Evolutionary conservation across 1,140 invertebrate genomes (phyloP), one percentile per base, ranked within the genome.

Genomic region (Aphaenogaster floridana): DNA sequence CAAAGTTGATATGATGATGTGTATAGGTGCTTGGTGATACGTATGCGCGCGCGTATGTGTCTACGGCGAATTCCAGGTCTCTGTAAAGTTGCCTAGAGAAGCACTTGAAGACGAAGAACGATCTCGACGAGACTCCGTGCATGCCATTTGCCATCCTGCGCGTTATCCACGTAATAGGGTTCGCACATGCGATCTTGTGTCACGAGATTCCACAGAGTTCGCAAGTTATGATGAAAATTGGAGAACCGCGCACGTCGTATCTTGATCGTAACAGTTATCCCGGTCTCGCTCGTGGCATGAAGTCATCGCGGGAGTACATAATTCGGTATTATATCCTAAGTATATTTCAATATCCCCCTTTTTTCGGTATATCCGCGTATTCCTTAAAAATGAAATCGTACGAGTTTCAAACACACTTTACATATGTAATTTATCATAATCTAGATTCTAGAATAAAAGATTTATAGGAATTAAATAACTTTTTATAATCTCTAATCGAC

Each of bases 81-180:
- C 28, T 57, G 59, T 57, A 15, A 87, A 68, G 76, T 88, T 77
- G 66, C 15, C 72, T 80, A 57, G 11, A 64, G 77, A 83, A 61
- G 45, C 86, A 87, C 86, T 88, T 39, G 54, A 87, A 76, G 77
- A 81, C 86, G 68, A 80, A 69, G 68, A 36, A 88, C 87, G 59
- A 57, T 74, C 77, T 74, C 59, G 86, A 88, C 54, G 83, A 71
- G 69, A 48, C 42, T 28, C 45, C 54, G 52, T 36, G 17, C 36
- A 64, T 63, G 50, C 66, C 57, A 79, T 54, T 88, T 80, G 34
- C 72, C 48, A 52, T 42, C 21, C 45, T 11, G 42, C 69, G 69
- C 42, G 69, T 79, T 77, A 86, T 80, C 74, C 66, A 48, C 13
- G 48, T 50, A 54, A 39, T 45, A 50, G 63, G 64, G n/a, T 77